These are phyloP conservation scores for Manis pentadactyla DNA, from an alignment of 2,797 vertebrate genomes.

Conservation along the genomic window DNA sequence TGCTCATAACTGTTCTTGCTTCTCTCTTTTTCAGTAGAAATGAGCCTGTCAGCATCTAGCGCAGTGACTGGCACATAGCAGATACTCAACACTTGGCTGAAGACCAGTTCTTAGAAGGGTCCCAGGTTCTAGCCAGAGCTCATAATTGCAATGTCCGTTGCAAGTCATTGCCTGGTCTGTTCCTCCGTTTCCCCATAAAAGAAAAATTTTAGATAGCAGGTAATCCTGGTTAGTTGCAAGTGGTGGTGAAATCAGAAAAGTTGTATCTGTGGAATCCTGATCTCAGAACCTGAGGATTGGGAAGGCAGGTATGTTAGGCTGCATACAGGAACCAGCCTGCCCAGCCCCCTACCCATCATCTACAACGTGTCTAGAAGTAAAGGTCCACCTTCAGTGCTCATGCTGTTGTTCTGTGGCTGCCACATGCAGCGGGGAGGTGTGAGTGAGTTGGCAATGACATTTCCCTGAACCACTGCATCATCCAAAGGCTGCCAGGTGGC, in stretches of 20 bases:
- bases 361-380: background rate
- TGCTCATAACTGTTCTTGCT: background rate
- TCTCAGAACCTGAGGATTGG: background rate
- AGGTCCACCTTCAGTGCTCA: background rate
- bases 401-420: background rate
- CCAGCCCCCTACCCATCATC: no score
- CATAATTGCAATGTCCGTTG: background rate
- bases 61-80: no score
- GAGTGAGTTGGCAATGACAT: background rate
- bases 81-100: background rate
- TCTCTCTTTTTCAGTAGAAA: background rate
- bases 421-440: background rate
- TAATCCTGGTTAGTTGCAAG: background rate
- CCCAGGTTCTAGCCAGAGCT: background rate
- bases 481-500: slow-evolving; percentile 46
- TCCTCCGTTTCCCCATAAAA: background rate
- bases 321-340: background rate
- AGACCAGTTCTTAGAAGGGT: background rate
- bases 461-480: background rate
- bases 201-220: background rate
- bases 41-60: background rate
- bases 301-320: background rate
- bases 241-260: background rate
- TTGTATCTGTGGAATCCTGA: background rate
- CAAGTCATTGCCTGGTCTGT: background rate